Evolutionary conservation across 2,888 invertebrate genomes (phyloP), one percentile per base, ranked within the genome.

Genomic region (Falcaria lacertinaria): DNA sequence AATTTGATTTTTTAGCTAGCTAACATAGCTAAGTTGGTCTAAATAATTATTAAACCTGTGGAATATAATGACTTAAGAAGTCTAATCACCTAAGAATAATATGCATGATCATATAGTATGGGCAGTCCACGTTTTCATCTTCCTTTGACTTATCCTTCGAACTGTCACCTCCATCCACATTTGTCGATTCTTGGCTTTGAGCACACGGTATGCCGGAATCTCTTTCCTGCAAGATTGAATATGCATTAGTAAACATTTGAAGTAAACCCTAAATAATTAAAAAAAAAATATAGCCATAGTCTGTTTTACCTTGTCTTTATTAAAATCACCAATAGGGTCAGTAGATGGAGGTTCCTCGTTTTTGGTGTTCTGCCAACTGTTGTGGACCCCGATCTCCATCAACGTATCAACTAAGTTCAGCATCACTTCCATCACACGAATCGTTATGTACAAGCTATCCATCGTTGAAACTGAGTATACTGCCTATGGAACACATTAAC

Each of bases 361-460:
- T 15, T 60, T 62, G 43, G 66, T 70, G 1, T 59, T 70, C 43
- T 83, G 77, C 84, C 89, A 89, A 54, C 81, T 85, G 62, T 94
- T 95, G 48, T 96, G 85, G 0, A 97, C 94, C 0, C 96, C 97
- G 78, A 98, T 93, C 65, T 98, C 97, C 84, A 99, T 92, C 1
- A 99, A 82, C 0, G 97, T 92, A 69, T 98, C 98, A 4, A 98
- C 92, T 42, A 99, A 91, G 75, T 98, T 98, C 14, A 99, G 83
- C 64, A 98, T 95, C 1, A 96, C 95, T 80, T 98, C 98, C 78
- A 98, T 95, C 2, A 99, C 96, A 16, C 98, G 91, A 15, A 97
- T 87, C 0, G 97, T 96, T 64, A 96, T 96, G 62, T 94, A 93
- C 48, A 93, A 92, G 50, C 93, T 93, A 67, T 98, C 97, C 73